A percentile compares a stretch with the other conserved stretches of the same genome.
These are phyloP conservation scores for Philopotamus ludificatus DNA, from an alignment of 1,140 invertebrate species.

Conservation along the genomic window DNA sequence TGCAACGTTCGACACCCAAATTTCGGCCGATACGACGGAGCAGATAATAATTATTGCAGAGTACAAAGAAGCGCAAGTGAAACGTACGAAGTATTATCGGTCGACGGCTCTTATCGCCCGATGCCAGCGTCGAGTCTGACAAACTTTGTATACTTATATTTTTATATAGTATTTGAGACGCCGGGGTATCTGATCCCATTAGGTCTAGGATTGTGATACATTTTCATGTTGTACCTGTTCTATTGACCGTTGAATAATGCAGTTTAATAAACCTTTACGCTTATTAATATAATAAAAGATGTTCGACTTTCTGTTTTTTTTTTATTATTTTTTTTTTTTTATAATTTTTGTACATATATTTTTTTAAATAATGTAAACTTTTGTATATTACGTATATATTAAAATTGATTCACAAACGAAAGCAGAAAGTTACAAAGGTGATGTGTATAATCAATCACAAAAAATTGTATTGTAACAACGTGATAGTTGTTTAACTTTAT, in stretches of 20 bases:
- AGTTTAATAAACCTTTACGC: slow-evolving; percentile 36
- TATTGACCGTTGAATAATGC: slow-evolving; percentile 34
- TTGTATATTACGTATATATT: slow-evolving; percentile 13
- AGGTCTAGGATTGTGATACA: slow-evolving; percentile 41
- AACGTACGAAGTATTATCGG: slow-evolving; percentile 9
- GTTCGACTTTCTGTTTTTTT: background rate
- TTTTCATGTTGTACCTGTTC: slow-evolving; percentile 40
- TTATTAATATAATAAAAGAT: slow-evolving; percentile 33
- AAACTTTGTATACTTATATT: slow-evolving; percentile 1
- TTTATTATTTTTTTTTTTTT: background rate
- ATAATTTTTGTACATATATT: background rate
- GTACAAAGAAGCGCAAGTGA: slow-evolving; percentile 25
- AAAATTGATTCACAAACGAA: slow-evolving; percentile 15
- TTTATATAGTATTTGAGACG: background rate
- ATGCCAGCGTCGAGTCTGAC: background rate
- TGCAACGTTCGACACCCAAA: slow-evolving; percentile 13
- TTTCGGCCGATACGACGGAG: slow-evolving; percentile 17
- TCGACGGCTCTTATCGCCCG: background rate
- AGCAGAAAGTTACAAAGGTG: slow-evolving; percentile 28
- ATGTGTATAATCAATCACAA: background rate
- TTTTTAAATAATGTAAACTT: background rate
- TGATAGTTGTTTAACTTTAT: slow-evolving; percentile 11
- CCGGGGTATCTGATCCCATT: too few relatives aligned
- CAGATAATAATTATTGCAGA: slow-evolving; percentile 14
- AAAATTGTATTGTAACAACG: too few relatives aligned